phyloP scores from a whole-genome alignment of 2,888 invertebrate genomes.

The Rhogogaster chlorosoma region DNA sequence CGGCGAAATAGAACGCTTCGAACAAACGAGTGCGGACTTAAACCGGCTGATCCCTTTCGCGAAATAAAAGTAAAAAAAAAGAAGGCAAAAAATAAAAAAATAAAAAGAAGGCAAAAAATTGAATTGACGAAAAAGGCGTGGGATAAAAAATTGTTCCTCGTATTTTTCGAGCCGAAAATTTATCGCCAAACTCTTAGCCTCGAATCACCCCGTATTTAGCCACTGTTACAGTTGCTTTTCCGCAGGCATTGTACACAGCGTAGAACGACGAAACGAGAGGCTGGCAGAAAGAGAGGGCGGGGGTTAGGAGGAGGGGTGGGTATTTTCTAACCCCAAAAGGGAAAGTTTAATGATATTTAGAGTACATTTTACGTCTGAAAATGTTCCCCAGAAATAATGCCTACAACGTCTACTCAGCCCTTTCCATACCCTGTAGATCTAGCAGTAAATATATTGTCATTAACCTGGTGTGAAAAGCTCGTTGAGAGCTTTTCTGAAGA shows the following conservation, averaged over 20 bases:
- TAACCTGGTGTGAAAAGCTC: background rate
- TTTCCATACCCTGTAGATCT: background rate
- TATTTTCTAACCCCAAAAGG: constrained; percentile 47
- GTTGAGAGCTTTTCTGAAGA: background rate
- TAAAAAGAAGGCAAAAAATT: background rate
- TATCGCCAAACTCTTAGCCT: background rate
- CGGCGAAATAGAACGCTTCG: background rate
- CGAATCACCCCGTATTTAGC: background rate
- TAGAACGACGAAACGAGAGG: background rate
- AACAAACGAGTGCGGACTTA: constrained; percentile 12
- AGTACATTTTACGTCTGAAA: constrained; percentile 50
- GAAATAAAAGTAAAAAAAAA: background rate
- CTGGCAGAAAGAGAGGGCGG: background rate
- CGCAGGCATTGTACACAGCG: background rate
- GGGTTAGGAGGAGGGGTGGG: background rate
- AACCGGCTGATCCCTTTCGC: background rate
- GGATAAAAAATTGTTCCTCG: background rate
- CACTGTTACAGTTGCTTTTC: background rate
- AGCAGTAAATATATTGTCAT: constrained; percentile 7
- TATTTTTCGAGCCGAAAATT: background rate
- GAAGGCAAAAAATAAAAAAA: background rate
- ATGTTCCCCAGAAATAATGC: constrained; percentile 37
- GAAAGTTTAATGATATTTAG: constrained; percentile 36
- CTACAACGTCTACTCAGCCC: constrained; percentile 25
- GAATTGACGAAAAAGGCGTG: background rate